Conservation (phyloP, 2,888 invertebrate species). For the Andrena trimmerana region DNA sequence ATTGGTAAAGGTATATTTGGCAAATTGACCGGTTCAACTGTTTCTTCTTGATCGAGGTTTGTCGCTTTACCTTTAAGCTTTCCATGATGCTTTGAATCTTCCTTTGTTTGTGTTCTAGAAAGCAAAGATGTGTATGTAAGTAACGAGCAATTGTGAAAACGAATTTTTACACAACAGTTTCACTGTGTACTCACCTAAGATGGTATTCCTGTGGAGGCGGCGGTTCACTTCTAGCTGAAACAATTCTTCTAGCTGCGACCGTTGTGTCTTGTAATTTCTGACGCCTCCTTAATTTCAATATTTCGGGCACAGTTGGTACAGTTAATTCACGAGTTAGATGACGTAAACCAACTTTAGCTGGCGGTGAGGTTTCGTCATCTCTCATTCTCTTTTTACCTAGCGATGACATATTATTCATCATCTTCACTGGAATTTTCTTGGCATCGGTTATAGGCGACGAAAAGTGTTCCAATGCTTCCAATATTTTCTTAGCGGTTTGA, state of each 20-base stretch:
- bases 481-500: slow-evolving; percentile 91
- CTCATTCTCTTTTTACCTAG: slow-evolving; percentile 71
- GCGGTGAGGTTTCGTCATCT: slow-evolving; percentile 68
- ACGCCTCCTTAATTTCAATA: slow-evolving; percentile 87
- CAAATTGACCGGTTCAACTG: slow-evolving; percentile 85
- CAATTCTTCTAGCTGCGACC: slow-evolving; percentile 88
- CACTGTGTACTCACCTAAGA: slow-evolving; percentile 72
- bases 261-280: slow-evolving; percentile 88
- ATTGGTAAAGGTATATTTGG: slow-evolving; percentile 87
- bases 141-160: background rate
- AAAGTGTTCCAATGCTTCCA: slow-evolving; percentile 93
- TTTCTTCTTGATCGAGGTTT: slow-evolving; percentile 82
- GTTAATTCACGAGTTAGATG: slow-evolving; percentile 86
- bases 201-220: slow-evolving; percentile 79
- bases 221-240: slow-evolving; percentile 83
- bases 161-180: background rate
- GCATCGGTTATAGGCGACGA: slow-evolving; percentile 93
- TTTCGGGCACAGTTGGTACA: slow-evolving; percentile 88
- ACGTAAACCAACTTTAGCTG: slow-evolving; percentile 79
- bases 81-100: slow-evolving; percentile 82
- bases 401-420: slow-evolving; percentile 74
- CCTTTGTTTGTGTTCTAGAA: slow-evolving; percentile 77
- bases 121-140: background rate
- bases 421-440: slow-evolving; percentile 89
- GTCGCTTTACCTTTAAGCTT: slow-evolving; percentile 84